Evolutionary conservation across 2,888 invertebrate genomes (phyloP).

Genomic region (Microctonus hyperodae): DNA sequence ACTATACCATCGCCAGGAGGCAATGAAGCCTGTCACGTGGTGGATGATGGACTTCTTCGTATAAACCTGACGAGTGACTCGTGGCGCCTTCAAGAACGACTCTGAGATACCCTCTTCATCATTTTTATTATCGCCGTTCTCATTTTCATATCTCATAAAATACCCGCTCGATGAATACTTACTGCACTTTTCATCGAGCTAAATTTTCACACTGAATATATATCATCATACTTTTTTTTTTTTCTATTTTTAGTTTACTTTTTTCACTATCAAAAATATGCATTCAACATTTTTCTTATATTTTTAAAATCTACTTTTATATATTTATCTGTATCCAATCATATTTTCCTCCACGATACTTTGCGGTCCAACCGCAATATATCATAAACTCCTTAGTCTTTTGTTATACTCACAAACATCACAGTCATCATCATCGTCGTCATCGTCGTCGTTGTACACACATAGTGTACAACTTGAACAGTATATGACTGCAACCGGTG

Average conservation of each 20-base stretch:
- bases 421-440: neutral
- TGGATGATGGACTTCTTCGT: slow-evolving; percentile 63
- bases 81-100: slow-evolving; percentile 62
- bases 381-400: neutral
- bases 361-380: neutral
- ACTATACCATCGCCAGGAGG: slow-evolving; percentile 53
- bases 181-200: slow-evolving; percentile 19
- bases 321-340: too few species aligned
- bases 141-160: slow-evolving; percentile 64
- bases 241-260: too few species aligned
- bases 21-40: slow-evolving; percentile 63
- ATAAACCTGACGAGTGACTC: slow-evolving; percentile 63
- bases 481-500: slow-evolving; percentile 45
- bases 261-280: too few species aligned
- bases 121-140: slow-evolving; percentile 63
- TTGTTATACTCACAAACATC: neutral
- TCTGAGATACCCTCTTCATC: slow-evolving; percentile 62
- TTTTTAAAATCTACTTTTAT: too few species aligned
- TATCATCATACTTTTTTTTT: slow-evolving; percentile 9
- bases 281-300: neutral
- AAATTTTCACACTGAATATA: slow-evolving; percentile 26
- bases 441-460: slow-evolving; percentile 31
- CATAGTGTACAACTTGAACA: slow-evolving; percentile 32
- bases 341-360: too few species aligned
- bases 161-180: slow-evolving; percentile 46